Percentiles rank a stretch among this genome's conserved stretches.
Evolutionary conservation across 1,140 invertebrate species (phyloP).

Genomic region (Dolichoris vasculosae): DNA sequence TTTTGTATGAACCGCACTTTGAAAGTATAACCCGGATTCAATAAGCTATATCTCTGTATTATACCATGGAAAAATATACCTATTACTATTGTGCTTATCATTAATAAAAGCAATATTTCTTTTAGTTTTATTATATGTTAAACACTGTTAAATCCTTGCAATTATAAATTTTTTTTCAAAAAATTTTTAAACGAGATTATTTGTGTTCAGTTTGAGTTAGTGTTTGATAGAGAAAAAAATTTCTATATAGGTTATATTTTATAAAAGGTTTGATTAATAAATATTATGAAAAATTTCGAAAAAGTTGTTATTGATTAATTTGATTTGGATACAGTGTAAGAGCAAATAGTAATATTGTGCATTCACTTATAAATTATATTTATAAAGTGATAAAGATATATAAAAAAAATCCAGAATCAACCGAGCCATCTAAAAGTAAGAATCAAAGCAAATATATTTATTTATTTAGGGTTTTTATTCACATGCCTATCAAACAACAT

Average conservation of each 20-base stretch:
- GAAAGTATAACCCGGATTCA: not conserved
- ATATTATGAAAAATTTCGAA: slow-evolving; percentile 9
- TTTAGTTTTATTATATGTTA: slow-evolving; percentile 4
- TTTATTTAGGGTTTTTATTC: slow-evolving; percentile 33
- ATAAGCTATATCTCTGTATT: slow-evolving; percentile 31
- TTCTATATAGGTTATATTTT: not conserved
- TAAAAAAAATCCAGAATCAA: slow-evolving; percentile 21
- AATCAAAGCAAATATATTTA: slow-evolving; percentile 9
- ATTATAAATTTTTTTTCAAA: slow-evolving; percentile 32
- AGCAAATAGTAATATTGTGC: not conserved
- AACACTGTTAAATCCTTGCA: not conserved
- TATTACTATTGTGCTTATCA: slow-evolving; percentile 13
- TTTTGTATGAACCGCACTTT: not conserved
- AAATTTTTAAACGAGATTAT: not conserved
- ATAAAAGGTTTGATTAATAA: not conserved
- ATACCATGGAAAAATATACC: slow-evolving; percentile 42
- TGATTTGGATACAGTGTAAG: not conserved
- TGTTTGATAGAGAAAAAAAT: slow-evolving; percentile 24
- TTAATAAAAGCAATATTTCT: slow-evolving; percentile 41
- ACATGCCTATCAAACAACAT: slow-evolving; percentile 1
- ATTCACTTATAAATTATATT: not conserved
- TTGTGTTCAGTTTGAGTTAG: not conserved
- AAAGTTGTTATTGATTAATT: too few species aligned
- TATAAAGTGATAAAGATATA: slow-evolving; percentile 46
- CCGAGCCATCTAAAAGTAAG: not conserved